Conservation (phyloP, 2,888 invertebrate species). For the Drosophila longiperda region DNA sequence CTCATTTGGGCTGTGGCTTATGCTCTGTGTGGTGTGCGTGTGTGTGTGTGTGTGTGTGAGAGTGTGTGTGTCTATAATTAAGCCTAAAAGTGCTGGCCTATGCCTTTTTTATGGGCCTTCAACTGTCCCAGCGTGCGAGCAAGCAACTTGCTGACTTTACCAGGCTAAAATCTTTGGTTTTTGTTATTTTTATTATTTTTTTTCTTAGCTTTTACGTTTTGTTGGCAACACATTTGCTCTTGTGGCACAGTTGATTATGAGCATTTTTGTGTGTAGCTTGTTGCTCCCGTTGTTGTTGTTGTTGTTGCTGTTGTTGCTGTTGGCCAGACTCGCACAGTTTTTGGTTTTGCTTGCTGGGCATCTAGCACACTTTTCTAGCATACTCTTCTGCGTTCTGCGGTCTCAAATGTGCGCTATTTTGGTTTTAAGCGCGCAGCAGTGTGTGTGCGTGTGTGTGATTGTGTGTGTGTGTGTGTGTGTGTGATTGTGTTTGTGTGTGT, state of each 20-base stretch:
- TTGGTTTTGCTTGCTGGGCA: conserved; percentile 20
- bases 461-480: conserved; percentile 5
- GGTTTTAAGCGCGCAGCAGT: conserved; percentile 59
- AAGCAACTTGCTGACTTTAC: conserved; percentile 64
- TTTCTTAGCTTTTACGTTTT: conserved; percentile 35
- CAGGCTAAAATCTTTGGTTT: conserved; percentile 58
- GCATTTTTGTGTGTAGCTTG: conserved; percentile 45
- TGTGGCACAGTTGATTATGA: conserved; percentile 65
- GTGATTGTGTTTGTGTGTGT: conserved; percentile 13
- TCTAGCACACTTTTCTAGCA: conserved; percentile 53
- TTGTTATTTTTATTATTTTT: conserved; percentile 53
- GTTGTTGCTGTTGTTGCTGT: conserved; percentile 25
- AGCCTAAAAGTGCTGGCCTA: conserved; percentile 75
- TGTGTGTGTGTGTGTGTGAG: conserved; percentile 33
- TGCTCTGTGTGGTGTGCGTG: conserved; percentile 32
- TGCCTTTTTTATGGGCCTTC: conserved; percentile 64
- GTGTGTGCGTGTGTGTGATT: conserved; percentile 18
- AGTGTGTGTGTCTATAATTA: conserved; percentile 74
- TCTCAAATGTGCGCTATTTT: conserved; percentile 79
- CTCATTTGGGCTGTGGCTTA: conserved; percentile 50
- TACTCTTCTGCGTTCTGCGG: conserved; percentile 61
- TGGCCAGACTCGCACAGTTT: conserved; percentile 22
- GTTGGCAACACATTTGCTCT: conserved; percentile 16
- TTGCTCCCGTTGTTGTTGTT: conserved; percentile 25
- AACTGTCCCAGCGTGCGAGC: conserved; percentile 41